Evolutionary conservation across 1,140 invertebrate species (phyloP).

Genomic region (Paralvinella palmiformis): DNA sequence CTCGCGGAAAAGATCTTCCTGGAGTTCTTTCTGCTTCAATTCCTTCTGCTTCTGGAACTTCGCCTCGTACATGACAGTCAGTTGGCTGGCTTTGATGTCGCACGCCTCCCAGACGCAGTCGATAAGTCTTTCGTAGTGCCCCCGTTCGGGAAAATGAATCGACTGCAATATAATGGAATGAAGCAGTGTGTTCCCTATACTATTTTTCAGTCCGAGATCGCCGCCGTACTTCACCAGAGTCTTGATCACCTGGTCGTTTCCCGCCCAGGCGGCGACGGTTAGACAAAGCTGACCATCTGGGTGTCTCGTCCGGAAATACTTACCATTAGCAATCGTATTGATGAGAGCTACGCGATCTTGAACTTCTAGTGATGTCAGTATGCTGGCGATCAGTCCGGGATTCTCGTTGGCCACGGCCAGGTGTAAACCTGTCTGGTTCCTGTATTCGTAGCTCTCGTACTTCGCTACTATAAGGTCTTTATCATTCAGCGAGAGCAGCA

Average conservation of each 20-base stretch:
- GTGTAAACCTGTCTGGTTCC: conserved; percentile 17
- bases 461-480: conserved; percentile 16
- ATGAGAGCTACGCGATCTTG: background rate
- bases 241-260: conserved; percentile 18
- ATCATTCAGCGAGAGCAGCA: conserved; percentile 10
- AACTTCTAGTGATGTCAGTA: conserved; percentile 1
- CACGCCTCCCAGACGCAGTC: conserved; percentile 11
- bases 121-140: conserved; percentile 12
- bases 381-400: conserved; percentile 9
- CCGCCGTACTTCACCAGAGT: conserved; percentile 13
- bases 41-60: conserved; percentile 9
- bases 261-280: conserved; percentile 16
- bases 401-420: conserved; percentile 19
- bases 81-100: conserved; percentile 5
- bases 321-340: conserved; percentile 16
- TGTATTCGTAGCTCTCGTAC: conserved; percentile 14
- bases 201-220: conserved; percentile 9
- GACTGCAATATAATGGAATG: conserved; percentile 16
- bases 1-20: conserved; percentile 5
- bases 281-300: conserved; percentile 18
- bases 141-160: background rate
- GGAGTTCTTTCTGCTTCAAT: background rate
- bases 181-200: conserved; percentile 11
- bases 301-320: conserved; percentile 13
- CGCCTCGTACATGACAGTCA: conserved; percentile 7